Evolutionary conservation across 2,888 invertebrate genomes (phyloP), one percentile per base, ranked within the genome.

Genomic region (Platycheirus rosarum): DNA sequence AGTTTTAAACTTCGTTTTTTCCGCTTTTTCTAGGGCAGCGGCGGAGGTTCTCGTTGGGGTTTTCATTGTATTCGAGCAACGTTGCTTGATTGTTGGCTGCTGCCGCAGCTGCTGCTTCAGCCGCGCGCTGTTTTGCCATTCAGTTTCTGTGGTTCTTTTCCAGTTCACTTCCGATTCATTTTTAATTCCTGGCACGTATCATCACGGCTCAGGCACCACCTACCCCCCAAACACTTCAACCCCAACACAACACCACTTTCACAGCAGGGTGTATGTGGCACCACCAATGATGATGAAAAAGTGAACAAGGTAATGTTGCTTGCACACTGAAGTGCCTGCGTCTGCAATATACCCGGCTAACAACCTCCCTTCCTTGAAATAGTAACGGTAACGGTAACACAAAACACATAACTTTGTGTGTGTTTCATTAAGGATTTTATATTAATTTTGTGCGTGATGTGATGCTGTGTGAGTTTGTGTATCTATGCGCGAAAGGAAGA

Each of bases 81-180:
- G 62, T 18, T 76, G 46, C 60, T 46, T 76, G 76, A 75, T 70
- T 80, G 69, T 69, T 75, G 63, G 71, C 66, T 76, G 70, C 66
- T 48, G 4, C 37, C 13, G 13, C 18, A 8, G 70, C 60, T 76
- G 75, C 65, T 48, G 20, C 35, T 35, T 9, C n/a, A 35, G n/a
- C 51, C 29, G n/a, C 18, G 35, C 1, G 14, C 42, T 40, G 42
- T 40, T 76, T 76, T 80, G 44, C 69, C 66, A 66, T 76, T 70
- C 42, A 66, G 60, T 69, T 51, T 35, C 6, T 63, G 79, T 60
- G 79, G 62, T 70, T 65, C 80, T 71, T 76, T 80, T 71, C 53
- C 70, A 71, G 70, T 76, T 80, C 76, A 76, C 76, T 80, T 80
- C 76, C 65, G 71, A 70, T 71, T 66, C 48, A 76, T 71, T 80